Evolutionary conservation across 1,140 invertebrate genomes (phyloP), one percentile per base, ranked within the genome.

Genomic region (Schmidtea mediterranea): DNA sequence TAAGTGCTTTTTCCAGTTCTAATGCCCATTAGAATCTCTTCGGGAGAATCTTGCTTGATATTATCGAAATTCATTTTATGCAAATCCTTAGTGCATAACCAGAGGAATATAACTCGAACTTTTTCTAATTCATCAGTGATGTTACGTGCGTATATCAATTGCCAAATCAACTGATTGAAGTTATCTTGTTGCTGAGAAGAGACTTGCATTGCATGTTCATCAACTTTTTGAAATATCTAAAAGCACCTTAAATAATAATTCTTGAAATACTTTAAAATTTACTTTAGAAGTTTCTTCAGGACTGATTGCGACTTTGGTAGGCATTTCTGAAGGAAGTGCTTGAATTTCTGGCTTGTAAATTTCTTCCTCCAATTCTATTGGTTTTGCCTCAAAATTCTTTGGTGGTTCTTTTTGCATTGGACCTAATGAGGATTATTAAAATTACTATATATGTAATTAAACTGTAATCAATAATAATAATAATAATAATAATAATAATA

Each of bases 41-140:
- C 64, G 13, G 64, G 64, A 26, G 61, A 61, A 22, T 57, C 61
- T 49, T 57, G 55, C 43, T 58, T 55, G 10, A 60, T 57, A 39
- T 58, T 57, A 48, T 60, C 56, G 56, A 66, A 66, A 41, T 59
- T 56, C 52, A 66, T 59, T 47, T 61, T 57, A 38, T 58, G 59
- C 52, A 66, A 52, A 52, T 66, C 62, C 52, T 64, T 66, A 5
- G 62, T 63, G 37, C 62, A 63, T 49, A 66, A 50, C 64, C 64
- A 66, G n/a, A 62, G 56, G 56, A 66, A 66, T 21, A 66, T 63
- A 15, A 62, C 62, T 56, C 64, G 59, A 46, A 61, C 61, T 59
- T 65, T 66, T 49, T 66, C 62, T 8, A 66, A 55, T 53, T 66
- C 63, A 56, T 66, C 61, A 23, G 59, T 62, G 46, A 66, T 65